Base-by-base conservation (phyloP, 2,113 vertebrate genomes). In the Paracanthobrama guichenoti region DNA sequence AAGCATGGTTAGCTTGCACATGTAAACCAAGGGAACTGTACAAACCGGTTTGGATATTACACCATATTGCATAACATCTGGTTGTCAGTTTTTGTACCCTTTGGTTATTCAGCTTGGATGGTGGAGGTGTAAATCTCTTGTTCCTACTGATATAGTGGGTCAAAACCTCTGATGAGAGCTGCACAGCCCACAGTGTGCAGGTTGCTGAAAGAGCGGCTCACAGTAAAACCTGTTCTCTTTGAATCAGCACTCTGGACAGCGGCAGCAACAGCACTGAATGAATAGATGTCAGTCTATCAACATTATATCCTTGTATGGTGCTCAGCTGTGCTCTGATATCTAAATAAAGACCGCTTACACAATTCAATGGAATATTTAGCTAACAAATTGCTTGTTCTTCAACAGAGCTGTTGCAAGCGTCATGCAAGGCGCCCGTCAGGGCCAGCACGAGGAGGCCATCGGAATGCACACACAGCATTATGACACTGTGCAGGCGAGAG, bases 351-450 rank as follows among this genome's bases (percentile, higher is more conserved):
- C 48, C 0, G 42, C 12, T 28, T 13, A 48, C 39, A 66, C 35
- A 80, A 64, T 20, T 26, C n/a, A 64, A 5, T 44, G n/a, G 10
- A 26, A 79, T 66, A 81, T 77, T 82, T 74, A 82, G 77, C 42
- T 10, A 81, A 64, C 24, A 2, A 77, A 71, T n/a, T 88, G 7
- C 86, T 83, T 86, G 85, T 82, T 88, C 88, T 12, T 91, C 89
- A 91, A 80, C 93, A 99, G 98, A 93, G 97, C 97, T 90, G 97
- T 99, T 76, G 97, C 97, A 76, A 97, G 95, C 55, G 97, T 98
- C 89, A 96, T 99, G 96, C 97, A 98, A 92, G 96, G 95, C 84
- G 96, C 96, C 85, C 96, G 96, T 91, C 96, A 96, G 88, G 94
- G 95, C 81, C 97, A 98, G 90, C 97, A 96, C 90, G 97, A 98